Base-by-base conservation (phyloP, 2,888 invertebrate genomes). In the Seira musarum region DNA sequence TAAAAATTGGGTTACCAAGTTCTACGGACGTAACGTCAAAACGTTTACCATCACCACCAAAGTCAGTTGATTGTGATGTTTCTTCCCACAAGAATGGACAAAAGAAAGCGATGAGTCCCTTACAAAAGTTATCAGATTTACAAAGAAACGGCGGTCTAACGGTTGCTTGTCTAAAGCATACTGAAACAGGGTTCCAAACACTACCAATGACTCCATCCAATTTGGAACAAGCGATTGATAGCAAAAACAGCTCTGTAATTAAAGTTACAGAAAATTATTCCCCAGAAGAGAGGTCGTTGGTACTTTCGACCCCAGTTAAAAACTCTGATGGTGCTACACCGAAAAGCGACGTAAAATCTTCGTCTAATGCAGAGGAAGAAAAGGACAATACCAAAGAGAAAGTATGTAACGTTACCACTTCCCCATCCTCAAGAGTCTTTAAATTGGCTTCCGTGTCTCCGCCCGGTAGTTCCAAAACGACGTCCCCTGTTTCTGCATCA, bases 331-430 rank as follows among this genome's bases (percentile, higher is more conserved):
- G 72, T 79, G 79, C 72, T 72, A 78, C 77, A 0, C 8, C 76
- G 30, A 49, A 60, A 63, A 63, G n/a, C 8, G 13, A 30, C 22
- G 5, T n/a, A 17, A 35, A 24, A 1, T 46, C 35, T 24, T 30
- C 60, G 17, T 57, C 24, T 22, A n/a, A 21, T 5, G 30, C 3
- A 2, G 30, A 22, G 25, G 57, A 57, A 5, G 25, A 5, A n/a
- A 60, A 71, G n/a, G 71, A 78, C 15, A 65, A 70, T 65, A 79
- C 79, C 79, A 79, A 79, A 79, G 79, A 79, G 21, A 73, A 49
- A 72, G 1, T 40, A 8, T 40, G 19, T 30, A 78, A 61, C 21
- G 73, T 73, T 79, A 78, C 78, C 72, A 68, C 67, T 30, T 53
- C 53, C 53, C 53, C 53, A 17, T 72, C 79, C 24, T 73, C 79